Base-by-base conservation (phyloP, 64 coral and sea anemone species). In the Astreopora myriophthalma region DNA sequence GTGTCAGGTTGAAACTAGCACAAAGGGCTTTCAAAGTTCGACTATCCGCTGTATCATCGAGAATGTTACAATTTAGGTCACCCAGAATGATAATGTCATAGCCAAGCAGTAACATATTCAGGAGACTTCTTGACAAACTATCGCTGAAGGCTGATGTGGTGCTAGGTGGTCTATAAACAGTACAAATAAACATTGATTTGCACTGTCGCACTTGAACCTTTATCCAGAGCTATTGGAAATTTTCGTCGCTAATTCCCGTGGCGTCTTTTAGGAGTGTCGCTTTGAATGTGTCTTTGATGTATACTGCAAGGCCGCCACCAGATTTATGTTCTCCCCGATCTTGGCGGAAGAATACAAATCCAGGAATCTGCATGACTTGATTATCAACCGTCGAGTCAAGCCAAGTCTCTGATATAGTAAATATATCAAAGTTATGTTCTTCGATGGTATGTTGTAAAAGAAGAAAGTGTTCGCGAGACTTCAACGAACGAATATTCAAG, bases 351-450 rank as follows among this genome's bases (percentile, higher is more conserved):
- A 82, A 82, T 82, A 34, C 37, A 82, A 57, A 58, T 24, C 46
- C 78, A 82, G 49, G 49, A 28, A 82, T 82, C 19, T 82, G 44
- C 78, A 46, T 55, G 37, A 42, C 49, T 48, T 82, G 24, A 82
- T 60, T 82, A 51, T 42, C 39, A 42, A 42, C 39, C 39, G 39
- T 42, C 39, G 39, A 42, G 39, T 42, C 39, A 42, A 42, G 20
- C 42, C 26, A 82, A 48, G 78, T 82, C 76, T 80, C 78, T 82
- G 49, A 82, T 82, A 82, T 82, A 30, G 49, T 82, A 48, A 82
- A 57, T 25, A 82, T 82, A 82, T 82, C 78, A 82, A 82, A 48
- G 31, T 48, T 34, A 82, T 31, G 78, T 51, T 82, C 48, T 82
- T 58, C 78, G 26, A 82, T 82, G 39, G 48, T 82, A 34, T 82